These are phyloP conservation scores for Zapornia atra DNA, from an alignment of 2,113 vertebrate species.

Conservation along the genomic window DNA sequence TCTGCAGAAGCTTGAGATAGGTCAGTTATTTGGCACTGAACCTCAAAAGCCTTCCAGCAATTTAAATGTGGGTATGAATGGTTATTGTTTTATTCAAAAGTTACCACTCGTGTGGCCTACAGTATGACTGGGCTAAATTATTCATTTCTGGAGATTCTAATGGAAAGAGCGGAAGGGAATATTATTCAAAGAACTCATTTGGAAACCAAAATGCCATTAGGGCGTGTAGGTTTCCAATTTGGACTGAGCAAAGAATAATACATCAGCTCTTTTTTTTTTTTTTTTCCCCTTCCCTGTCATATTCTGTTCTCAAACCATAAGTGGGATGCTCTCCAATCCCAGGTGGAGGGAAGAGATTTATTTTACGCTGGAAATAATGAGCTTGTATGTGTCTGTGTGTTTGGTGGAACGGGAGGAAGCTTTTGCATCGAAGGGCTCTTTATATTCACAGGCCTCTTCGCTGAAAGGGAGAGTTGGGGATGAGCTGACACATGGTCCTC, in stretches of 20 bases:
- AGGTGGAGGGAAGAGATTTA: conserved; percentile 20
- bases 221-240: neutral
- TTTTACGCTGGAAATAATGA: conserved; percentile 9
- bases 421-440: neutral
- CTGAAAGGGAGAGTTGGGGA: neutral
- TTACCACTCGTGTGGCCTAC: conserved; percentile 2
- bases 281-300: neutral
- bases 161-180: neutral
- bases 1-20: neutral
- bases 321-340: neutral
- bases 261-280: conserved; percentile 13
- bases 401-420: neutral
- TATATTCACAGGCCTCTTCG: neutral
- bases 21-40: conserved; percentile 9
- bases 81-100: conserved; percentile 67
- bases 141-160: conserved; percentile 52
- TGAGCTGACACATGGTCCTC: neutral
- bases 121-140: conserved; percentile 39
- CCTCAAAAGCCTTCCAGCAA: conserved; percentile 18
- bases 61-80: neutral
- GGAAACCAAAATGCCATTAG: conserved; percentile 37
- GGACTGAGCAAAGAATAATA: conserved; percentile 15
- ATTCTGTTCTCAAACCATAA: conserved; percentile 22
- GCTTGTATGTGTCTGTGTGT: neutral
- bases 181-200: conserved; percentile 40